Evolutionary conservation across 2,113 vertebrate species (phyloP).

Genomic region (Piaya cayana): DNA sequence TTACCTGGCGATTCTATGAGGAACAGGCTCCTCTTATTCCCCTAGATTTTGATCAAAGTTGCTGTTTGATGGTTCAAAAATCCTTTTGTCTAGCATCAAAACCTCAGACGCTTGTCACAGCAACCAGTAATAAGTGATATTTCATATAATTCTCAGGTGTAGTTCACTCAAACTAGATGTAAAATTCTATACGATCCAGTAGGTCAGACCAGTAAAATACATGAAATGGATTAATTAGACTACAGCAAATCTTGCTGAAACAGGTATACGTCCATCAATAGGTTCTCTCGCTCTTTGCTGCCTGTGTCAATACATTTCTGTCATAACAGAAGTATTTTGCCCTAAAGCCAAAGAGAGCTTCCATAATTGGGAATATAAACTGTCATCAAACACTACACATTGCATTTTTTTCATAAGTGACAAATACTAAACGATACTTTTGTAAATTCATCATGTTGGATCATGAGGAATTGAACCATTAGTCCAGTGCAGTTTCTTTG

Average conservation of each 20-base stretch:
- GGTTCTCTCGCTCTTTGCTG: not conserved
- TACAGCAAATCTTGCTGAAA: not conserved
- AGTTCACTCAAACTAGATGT: not conserved
- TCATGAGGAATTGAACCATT: not conserved
- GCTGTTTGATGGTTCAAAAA: not conserved
- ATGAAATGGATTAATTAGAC: not conserved
- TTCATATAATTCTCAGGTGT: not conserved
- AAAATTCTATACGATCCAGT: not conserved
- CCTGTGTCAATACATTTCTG: not conserved
- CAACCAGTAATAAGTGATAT: not conserved
- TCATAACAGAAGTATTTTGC: not conserved
- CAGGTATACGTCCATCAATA: too few relatives aligned
- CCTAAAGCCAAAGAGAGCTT: not conserved
- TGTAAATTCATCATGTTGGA: not conserved
- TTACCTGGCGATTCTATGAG: too few relatives aligned
- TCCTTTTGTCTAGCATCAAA: not conserved
- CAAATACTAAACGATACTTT: not conserved
- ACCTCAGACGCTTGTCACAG: not conserved
- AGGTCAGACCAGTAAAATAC: not conserved
- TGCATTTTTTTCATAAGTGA: not conserved
- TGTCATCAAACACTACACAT: not conserved
- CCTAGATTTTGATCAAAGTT: not conserved
- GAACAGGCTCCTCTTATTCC: not conserved
- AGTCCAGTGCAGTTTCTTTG: not conserved
- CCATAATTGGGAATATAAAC: not conserved